phyloP scores from a whole-genome alignment of 2,888 invertebrate species.

The Cryptophagus acutangulus region DNA sequence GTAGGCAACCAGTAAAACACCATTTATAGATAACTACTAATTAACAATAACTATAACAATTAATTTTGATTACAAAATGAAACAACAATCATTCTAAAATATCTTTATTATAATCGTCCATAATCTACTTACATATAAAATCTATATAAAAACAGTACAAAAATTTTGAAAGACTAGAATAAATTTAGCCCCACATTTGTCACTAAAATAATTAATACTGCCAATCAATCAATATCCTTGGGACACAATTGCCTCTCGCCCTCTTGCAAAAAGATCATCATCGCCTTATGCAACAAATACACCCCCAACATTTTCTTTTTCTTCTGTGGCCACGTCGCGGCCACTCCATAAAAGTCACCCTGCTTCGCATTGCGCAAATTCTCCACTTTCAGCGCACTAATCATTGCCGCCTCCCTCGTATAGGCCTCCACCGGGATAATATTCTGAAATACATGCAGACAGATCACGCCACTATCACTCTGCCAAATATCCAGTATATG shows the following conservation, averaged over 20 bases:
- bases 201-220: too few relatives aligned
- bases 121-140: too few relatives aligned
- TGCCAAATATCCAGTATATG: conserved; percentile 87
- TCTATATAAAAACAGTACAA: too few relatives aligned
- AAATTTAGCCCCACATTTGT: too few relatives aligned
- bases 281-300: conserved; percentile 73
- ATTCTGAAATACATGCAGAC: conserved; percentile 87
- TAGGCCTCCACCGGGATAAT: conserved; percentile 88
- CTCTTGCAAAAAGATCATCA: conserved; percentile 78
- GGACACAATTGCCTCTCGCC: conserved; percentile 85
- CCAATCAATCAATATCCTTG: conserved; percentile 61
- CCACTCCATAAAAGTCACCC: conserved; percentile 80
- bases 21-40: too few relatives aligned
- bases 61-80: too few relatives aligned
- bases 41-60: too few relatives aligned
- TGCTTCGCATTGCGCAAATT: conserved; percentile 73
- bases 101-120: too few relatives aligned
- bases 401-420: conserved; percentile 91
- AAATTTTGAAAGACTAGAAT: too few relatives aligned
- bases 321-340: conserved; percentile 67
- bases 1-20: too few relatives aligned
- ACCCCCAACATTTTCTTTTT: conserved; percentile 71
- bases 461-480: conserved; percentile 77
- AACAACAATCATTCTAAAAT: too few relatives aligned
- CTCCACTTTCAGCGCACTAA: conserved; percentile 74